phyloP scores from a whole-genome alignment of 2,113 vertebrate genomes.

The Stegostoma tigrinum region DNA sequence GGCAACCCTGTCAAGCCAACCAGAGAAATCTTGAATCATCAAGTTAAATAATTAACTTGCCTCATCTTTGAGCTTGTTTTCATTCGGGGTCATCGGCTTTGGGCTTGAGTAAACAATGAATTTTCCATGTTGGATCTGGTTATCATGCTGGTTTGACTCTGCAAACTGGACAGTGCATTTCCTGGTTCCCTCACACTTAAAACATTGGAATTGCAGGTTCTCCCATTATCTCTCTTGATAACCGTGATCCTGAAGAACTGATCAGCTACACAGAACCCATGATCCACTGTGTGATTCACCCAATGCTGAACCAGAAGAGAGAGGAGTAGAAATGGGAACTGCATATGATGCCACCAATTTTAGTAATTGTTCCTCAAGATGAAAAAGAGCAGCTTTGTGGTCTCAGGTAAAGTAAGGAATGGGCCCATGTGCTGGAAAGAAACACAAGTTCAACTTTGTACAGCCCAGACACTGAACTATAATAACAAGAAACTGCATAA shows the following conservation, averaged over 20 bases:
- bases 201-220: not conserved
- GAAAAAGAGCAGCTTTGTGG: not conserved
- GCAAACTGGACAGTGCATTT: not conserved
- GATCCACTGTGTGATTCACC: not conserved
- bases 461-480: not conserved
- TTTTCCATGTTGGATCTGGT: not conserved
- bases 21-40: not conserved
- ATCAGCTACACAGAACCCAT: not conserved
- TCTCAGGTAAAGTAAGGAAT: not conserved
- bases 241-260: not conserved
- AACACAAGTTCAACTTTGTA: not conserved
- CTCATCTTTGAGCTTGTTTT: not conserved
- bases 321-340: not conserved
- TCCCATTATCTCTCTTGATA: too few species aligned
- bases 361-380: too few species aligned
- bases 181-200: not conserved
- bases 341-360: not conserved
- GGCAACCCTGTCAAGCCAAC: not conserved
- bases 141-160: not conserved
- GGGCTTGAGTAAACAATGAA: not conserved
- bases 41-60: not conserved
- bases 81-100: not conserved
- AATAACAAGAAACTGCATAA: not conserved
- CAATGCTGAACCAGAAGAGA: not conserved
- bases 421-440: not conserved